Evolutionary conservation across 1,140 invertebrate genomes (phyloP), one percentile per base, ranked within the genome.

Genomic region (Bombus difficillimus): DNA sequence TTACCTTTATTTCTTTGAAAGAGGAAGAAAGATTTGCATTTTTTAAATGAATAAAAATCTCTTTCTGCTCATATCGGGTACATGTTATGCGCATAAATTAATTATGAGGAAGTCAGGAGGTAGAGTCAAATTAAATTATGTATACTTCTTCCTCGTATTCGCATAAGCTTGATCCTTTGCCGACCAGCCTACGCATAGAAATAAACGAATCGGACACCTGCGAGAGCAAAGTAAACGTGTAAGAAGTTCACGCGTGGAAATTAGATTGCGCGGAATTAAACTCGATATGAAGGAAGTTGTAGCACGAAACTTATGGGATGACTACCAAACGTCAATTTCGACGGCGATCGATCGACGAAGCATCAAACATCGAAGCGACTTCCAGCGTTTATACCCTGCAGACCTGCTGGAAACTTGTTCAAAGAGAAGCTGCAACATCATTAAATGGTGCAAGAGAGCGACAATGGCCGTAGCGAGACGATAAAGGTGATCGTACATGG

Each of bases 401-500:
- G 76, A 71, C 34, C 53, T 62, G 73, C 41, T 64, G 41, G 85
- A 74, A 77, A 71, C 74, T 71, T n/a, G 86, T 79, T 83, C 68
- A 88, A 85, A 88, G 80, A 34, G 83, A 83, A 81, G 43, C 66
- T 53, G 43, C 47, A 88, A 86, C 84, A 78, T 64, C 81, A 78
- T 91, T 90, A 87, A 89, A 90, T 81, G 82, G 69, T 72, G 81
- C 77, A 86, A 85, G 76, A 74, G 83, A 74, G 68, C 81, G 87
- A 91, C 84, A 88, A 91, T 88, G 72, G 83, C 73, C 34, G 71
- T 53, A 75, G 64, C 73, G 47, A 82, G 62, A 69, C 75, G 90
- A 91, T 81, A 86, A 89, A 91, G 80, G 75, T 81, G 90, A 88
- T 86, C 81, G 57, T 71, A 80, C 41, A 57, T 37, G 57, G 18